Percentiles rank a stretch among this genome's conserved stretches.
phyloP scores from a whole-genome alignment of 1,140 invertebrate genomes.

The Trichonephila clavata region DNA sequence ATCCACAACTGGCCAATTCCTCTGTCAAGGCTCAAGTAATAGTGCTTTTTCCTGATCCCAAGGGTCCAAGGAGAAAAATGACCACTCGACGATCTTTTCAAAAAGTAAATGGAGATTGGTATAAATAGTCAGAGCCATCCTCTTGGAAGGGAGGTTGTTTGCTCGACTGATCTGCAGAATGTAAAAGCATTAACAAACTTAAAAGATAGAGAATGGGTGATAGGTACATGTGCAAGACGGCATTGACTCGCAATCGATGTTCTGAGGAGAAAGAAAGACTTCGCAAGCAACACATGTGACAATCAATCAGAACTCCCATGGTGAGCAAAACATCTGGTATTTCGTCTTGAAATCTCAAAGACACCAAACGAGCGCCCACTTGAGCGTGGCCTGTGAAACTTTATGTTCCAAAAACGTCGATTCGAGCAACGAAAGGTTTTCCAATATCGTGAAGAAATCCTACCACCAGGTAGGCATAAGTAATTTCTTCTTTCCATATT shows the following conservation, averaged over 20 bases:
- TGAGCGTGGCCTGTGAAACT: background rate
- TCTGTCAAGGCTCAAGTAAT: background rate
- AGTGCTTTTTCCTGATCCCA: background rate
- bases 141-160: background rate
- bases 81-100: background rate
- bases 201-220: background rate
- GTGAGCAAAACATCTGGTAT: background rate
- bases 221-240: background rate
- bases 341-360: background rate
- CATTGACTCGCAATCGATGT: background rate
- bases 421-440: background rate
- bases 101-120: background rate
- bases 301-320: background rate
- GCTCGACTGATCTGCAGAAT: background rate
- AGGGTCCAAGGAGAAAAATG: background rate
- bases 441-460: background rate
- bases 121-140: background rate
- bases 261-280: too few species aligned
- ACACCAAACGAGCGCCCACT: background rate
- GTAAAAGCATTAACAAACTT: background rate
- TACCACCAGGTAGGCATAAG: background rate
- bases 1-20: background rate
- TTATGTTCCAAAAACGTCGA: background rate
- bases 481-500: background rate
- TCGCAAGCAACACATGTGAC: background rate